Conservation (phyloP, 2,888 invertebrate species). For the Ophioninae sp. region DNA sequence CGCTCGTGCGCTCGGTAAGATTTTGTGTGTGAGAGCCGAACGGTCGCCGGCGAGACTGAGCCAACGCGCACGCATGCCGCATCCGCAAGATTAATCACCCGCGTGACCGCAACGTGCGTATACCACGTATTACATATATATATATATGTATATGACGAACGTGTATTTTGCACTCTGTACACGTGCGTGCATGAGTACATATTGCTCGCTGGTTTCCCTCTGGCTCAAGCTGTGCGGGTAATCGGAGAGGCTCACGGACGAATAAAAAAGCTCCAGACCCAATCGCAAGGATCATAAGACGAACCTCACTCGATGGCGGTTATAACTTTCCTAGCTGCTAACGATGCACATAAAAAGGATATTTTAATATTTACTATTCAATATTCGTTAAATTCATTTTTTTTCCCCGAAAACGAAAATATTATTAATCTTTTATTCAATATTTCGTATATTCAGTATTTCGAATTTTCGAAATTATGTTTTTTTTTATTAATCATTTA, state of each 20-base stretch:
- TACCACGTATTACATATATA: constrained; percentile 53
- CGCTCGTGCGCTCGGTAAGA: constrained; percentile 42
- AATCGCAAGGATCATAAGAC: constrained; percentile 1
- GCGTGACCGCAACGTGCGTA: constrained; percentile 68
- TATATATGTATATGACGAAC: constrained; percentile 16
- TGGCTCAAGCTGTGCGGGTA: constrained; percentile 30
- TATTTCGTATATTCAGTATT: no score
- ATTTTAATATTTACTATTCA: not conserved
- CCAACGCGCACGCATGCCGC: constrained; percentile 59
- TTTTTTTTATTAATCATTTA: no score
- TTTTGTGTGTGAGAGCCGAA: constrained; percentile 47
- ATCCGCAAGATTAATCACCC: constrained; percentile 71
- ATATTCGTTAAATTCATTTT: no score
- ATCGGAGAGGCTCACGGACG: constrained; percentile 58
- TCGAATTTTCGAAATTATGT: no score
- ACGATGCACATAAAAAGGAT: not conserved
- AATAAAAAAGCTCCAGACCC: constrained; percentile 7
- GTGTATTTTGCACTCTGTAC: constrained; percentile 13
- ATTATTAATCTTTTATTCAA: no score
- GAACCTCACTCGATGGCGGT: constrained; percentile 9
- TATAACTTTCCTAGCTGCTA: not conserved
- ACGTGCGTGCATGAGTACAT: constrained; percentile 34
- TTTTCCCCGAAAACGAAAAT: no score
- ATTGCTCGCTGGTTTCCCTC: constrained; percentile 19
- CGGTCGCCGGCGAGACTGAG: constrained; percentile 25